Conservation (phyloP, 1,140 invertebrate species). For the Bombus waltoni region DNA sequence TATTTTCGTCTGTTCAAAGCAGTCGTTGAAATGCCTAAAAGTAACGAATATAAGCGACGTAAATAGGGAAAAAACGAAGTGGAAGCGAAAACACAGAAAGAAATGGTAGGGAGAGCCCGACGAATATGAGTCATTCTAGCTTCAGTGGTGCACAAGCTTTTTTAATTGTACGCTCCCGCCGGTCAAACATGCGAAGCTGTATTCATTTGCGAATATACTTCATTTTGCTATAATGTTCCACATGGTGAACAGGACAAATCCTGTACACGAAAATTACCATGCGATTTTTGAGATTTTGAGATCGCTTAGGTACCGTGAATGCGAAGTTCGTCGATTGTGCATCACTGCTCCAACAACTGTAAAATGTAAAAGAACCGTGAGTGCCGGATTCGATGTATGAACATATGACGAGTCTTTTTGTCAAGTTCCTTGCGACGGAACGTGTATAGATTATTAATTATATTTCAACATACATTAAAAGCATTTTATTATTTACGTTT, state of each 20-base stretch:
- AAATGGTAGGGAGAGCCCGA: slow-evolving; percentile 12
- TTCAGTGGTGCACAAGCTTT: slow-evolving; percentile 47
- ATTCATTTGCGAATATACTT: not conserved
- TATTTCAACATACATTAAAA: not conserved
- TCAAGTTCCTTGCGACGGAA: not conserved
- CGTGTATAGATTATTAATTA: slow-evolving; percentile 46
- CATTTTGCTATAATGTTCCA: not conserved
- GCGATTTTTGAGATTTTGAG: too few relatives aligned
- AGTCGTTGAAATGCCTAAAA: slow-evolving; percentile 25
- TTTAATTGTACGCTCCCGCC: not conserved
- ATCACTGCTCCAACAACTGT: slow-evolving; percentile 17
- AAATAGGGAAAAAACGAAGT: slow-evolving; percentile 23
- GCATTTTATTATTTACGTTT: not conserved
- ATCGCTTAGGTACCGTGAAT: not conserved
- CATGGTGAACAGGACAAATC: not conserved
- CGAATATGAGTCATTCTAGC: slow-evolving; percentile 53
- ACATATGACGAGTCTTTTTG: slow-evolving; percentile 14
- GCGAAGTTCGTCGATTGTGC: not conserved
- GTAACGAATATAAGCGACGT: slow-evolving; percentile 16
- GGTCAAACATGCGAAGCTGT: not conserved
- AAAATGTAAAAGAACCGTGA: slow-evolving; percentile 44
- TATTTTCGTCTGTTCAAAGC: slow-evolving; percentile 5
- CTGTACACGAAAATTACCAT: not conserved
- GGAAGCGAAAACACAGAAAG: slow-evolving; percentile 22
- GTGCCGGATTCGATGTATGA: slow-evolving; percentile 41